phyloP scores from a whole-genome alignment of 2,113 vertebrate genomes.

The Calidris pygmaea region DNA sequence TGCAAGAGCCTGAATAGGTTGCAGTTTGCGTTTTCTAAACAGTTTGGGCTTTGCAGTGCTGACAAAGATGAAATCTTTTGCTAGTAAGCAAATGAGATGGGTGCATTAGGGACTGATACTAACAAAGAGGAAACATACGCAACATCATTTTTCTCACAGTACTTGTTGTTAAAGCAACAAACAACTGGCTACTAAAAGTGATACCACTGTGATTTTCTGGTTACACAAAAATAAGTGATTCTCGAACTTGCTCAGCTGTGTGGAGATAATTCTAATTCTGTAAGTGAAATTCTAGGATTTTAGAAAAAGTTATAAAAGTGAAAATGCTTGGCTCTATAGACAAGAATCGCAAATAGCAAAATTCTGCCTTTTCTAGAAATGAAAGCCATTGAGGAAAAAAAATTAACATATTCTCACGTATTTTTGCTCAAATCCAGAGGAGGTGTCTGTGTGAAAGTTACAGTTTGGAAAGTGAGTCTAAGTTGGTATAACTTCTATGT shows the following conservation, averaged over 20 bases:
- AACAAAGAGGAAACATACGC: constrained; percentile 33
- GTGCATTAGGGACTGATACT: background rate
- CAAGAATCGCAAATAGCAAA: background rate
- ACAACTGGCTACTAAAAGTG: background rate
- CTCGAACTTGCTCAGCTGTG: background rate
- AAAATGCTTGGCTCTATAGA: background rate
- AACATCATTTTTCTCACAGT: background rate
- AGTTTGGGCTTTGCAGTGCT: constrained; percentile 40
- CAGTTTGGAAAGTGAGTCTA: background rate
- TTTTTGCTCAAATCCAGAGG: background rate
- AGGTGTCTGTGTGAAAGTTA: background rate
- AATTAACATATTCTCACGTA: background rate
- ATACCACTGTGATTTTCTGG: background rate
- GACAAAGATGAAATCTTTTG: constrained; percentile 51
- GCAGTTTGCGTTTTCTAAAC: constrained; percentile 38
- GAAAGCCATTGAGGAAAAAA: background rate
- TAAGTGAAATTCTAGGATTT: background rate
- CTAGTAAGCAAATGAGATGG: constrained; percentile 39
- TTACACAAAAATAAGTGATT: background rate
- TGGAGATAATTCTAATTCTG: background rate
- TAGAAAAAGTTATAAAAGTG: background rate
- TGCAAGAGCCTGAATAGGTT: constrained; percentile 35
- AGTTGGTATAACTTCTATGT: background rate
- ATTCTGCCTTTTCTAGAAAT: background rate
- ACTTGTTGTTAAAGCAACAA: background rate